Conservation (phyloP, 2,797 vertebrate genomes). For the Thunnus albacares region DNA sequence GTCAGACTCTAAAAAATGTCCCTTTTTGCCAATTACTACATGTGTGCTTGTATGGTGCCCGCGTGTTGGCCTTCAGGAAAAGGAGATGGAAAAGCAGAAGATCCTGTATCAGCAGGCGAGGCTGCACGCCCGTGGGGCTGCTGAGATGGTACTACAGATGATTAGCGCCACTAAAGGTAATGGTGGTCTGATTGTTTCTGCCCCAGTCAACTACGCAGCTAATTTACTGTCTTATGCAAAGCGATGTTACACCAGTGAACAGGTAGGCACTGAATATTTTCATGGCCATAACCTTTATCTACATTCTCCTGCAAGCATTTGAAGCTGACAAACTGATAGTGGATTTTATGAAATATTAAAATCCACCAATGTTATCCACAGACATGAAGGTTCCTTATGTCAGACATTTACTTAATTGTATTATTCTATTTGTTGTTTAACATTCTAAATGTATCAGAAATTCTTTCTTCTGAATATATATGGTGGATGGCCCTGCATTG, state of each 20-base stretch:
- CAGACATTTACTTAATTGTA: background rate
- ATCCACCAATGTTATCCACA: background rate
- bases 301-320: background rate
- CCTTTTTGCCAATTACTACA: background rate
- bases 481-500: background rate
- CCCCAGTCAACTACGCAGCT: background rate
- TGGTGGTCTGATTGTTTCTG: background rate
- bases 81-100: slow-evolving; percentile 99
- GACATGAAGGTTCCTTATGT: background rate
- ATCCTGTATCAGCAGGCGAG: slow-evolving; percentile 97
- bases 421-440: background rate
- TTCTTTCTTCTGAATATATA: background rate
- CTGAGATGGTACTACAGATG: slow-evolving; percentile 99
- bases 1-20: background rate
- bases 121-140: slow-evolving; percentile 96
- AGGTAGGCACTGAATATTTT: background rate
- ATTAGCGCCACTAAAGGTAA: slow-evolving; percentile 98
- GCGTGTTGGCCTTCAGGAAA: slow-evolving; percentile 87
- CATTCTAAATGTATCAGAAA: background rate
- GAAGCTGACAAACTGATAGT: background rate
- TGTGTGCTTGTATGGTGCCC: slow-evolving; percentile 15
- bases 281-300: background rate
- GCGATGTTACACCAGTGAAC: background rate
- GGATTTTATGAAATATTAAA: too few species aligned
- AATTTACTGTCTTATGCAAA: background rate